phyloP scores from a whole-genome alignment of 1,140 invertebrate species.

The Delia radicum region DNA sequence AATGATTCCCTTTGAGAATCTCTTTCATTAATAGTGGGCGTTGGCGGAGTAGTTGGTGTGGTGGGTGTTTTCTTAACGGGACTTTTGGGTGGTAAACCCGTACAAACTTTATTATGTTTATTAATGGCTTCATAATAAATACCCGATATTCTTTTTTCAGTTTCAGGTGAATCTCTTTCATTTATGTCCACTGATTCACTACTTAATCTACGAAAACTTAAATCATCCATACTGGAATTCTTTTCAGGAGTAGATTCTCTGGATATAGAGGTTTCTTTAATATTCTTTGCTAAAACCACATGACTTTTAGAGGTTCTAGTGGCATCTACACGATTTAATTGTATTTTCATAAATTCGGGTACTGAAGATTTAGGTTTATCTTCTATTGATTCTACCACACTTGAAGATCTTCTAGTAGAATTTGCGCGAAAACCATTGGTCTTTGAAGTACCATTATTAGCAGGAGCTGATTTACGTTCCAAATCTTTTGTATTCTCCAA shows the following conservation, averaged over 20 bases:
- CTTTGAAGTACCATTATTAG: constrained; percentile 12
- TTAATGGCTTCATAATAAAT: constrained; percentile 16
- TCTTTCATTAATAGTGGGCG: constrained; percentile 26
- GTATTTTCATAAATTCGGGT: constrained; percentile 72
- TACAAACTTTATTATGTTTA: constrained; percentile 33
- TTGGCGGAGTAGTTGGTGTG: constrained; percentile 26
- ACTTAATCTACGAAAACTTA: constrained; percentile 56
- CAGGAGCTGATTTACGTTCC: constrained; percentile 31
- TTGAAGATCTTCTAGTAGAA: constrained; percentile 12
- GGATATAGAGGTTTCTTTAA: constrained; percentile 36
- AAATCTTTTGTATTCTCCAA: constrained; percentile 7
- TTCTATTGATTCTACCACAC: constrained; percentile 16
- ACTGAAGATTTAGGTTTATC: constrained; percentile 39
- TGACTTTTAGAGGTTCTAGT: constrained; percentile 57
- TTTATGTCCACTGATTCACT: constrained; percentile 59
- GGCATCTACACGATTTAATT: constrained; percentile 67
- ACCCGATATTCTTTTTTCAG: constrained; percentile 26
- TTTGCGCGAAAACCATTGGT: neutral
- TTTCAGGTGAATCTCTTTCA: constrained; percentile 36
- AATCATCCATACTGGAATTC: constrained; percentile 42
- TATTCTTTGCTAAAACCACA: constrained; percentile 62
- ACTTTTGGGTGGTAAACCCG: constrained; percentile 32
- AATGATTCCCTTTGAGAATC: neutral
- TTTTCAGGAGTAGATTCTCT: constrained; percentile 21
- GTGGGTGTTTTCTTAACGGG: constrained; percentile 32